phyloP scores from a whole-genome alignment of 1,140 invertebrate genomes.

The Holcopasites calliopsidis region DNA sequence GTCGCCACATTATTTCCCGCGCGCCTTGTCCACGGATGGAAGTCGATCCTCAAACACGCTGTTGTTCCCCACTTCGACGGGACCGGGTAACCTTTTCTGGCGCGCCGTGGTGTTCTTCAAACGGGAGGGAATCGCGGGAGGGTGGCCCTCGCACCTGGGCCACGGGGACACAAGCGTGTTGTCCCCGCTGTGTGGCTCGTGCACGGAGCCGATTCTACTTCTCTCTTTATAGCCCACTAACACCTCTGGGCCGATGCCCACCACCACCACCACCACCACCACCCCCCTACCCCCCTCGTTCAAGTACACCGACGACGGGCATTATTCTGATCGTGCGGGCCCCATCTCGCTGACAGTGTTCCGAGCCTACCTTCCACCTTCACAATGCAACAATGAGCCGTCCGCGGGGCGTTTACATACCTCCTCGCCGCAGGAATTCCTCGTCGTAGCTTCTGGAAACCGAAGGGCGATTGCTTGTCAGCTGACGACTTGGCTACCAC shows the following conservation, averaged over 20 bases:
- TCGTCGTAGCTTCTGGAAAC: background rate
- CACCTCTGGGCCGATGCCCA: conserved; percentile 41
- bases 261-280: too few species aligned
- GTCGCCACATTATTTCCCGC: conserved; percentile 71
- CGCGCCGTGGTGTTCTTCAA: background rate
- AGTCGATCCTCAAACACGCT: conserved; percentile 61
- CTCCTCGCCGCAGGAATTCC: conserved; percentile 5
- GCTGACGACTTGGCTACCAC: background rate
- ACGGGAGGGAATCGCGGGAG: conserved; percentile 17
- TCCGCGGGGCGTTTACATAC: conserved; percentile 24
- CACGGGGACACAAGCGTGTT: conserved; percentile 29
- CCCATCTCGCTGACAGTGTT: conserved; percentile 15
- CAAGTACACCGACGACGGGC: conserved; percentile 28
- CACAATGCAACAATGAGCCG: conserved; percentile 17
- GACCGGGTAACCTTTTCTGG: conserved; percentile 22
- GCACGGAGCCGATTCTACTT: conserved; percentile 36
- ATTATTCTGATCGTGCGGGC: conserved; percentile 41
- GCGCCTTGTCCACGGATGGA: conserved; percentile 56
- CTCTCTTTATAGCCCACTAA: conserved; percentile 57
- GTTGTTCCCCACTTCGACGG: background rate
- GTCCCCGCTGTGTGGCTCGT: conserved; percentile 49
- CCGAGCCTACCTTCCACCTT: background rate
- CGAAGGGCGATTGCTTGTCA: background rate
- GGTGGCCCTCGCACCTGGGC: conserved; percentile 45
- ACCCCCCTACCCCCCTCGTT: too few species aligned